Conservation (phyloP, 2,888 invertebrate species). For the Acanthosepion lycidas region DNA sequence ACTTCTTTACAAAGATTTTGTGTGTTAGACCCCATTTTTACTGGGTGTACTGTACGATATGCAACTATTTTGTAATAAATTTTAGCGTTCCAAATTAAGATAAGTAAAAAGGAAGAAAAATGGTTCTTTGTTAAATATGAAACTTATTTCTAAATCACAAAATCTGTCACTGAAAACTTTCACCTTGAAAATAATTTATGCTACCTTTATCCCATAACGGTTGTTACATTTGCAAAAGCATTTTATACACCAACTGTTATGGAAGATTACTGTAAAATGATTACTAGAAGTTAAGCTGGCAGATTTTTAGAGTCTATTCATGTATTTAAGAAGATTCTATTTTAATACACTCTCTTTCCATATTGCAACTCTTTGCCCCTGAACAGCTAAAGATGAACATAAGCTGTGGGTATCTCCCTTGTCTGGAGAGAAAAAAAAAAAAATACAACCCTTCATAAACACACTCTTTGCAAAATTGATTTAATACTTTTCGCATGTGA, state of each 20-base stretch:
- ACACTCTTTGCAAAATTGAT: neutral
- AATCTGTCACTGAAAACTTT: neutral
- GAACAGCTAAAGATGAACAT: neutral
- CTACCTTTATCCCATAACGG: neutral
- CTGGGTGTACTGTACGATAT: neutral
- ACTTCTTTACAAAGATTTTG: no score
- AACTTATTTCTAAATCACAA: no score
- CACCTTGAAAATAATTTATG: neutral
- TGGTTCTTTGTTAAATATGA: neutral
- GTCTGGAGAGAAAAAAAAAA: neutral
- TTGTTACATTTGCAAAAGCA: neutral
- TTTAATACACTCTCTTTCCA: neutral
- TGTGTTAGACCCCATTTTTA: neutral
- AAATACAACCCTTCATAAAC: neutral
- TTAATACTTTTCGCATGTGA: neutral
- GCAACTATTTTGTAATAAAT: neutral
- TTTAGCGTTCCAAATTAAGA: neutral
- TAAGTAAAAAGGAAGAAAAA: neutral
- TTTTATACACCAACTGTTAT: neutral
- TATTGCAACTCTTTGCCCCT: neutral
- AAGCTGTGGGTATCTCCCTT: neutral
- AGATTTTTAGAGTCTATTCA: neutral
- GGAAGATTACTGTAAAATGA: neutral
- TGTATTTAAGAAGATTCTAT: neutral
- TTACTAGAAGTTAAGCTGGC: neutral